Evolutionary conservation across 2,797 vertebrate species (phyloP), one percentile per base, ranked within the genome.

Genomic region (Phaenicophaeus curvirostris): DNA sequence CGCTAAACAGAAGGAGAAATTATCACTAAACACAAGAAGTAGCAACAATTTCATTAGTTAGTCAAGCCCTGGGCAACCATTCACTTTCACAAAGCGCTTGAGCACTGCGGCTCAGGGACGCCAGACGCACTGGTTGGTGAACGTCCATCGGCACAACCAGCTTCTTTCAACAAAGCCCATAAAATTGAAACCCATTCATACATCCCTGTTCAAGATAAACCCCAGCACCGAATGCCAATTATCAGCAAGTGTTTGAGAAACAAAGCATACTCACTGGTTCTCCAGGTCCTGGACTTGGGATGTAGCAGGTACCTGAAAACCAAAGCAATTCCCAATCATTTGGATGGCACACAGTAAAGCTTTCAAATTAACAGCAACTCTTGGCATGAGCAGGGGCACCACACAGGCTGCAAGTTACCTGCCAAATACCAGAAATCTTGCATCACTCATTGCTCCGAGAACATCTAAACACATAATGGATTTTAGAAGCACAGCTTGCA

Each of bases 241-340:
- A 78, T 24, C 93, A 63, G 48, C 48, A 87, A 63, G 81, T 5
- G 1, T 21, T 77, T 53, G 27, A 63, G 74, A 81, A 91, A 66
- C 23, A 44, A 39, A 46, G 54, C 18, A 66, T 95, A 98, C 98
- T 98, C 97, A 98, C 98, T 97, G 42, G 72, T 41, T 97, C 91
- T 98, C 97, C 83, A 98, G 72, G 55, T 98, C 93, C 86, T 98
- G 96, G 86, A 93, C 58, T 66, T 79, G 97, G 51, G 96, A 79
- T 81, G 93, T 67, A 81, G 94, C 79, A 93, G 95, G 95, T 17
- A 91, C 95, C 97, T 98, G 97, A 89, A 78, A 97, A 97, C 96
- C 21, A 96, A 84, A 94, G 71, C 11, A 74, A 84, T 76, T 92
- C 24, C 74, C n/a, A 5, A 25, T 13, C 20, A 81, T 53, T 92